A percentile compares a stretch with the other conserved stretches of the same genome.
These are phyloP conservation scores for Oeneis ivallda DNA, from an alignment of 2,888 invertebrate genomes.

Conservation along the genomic window DNA sequence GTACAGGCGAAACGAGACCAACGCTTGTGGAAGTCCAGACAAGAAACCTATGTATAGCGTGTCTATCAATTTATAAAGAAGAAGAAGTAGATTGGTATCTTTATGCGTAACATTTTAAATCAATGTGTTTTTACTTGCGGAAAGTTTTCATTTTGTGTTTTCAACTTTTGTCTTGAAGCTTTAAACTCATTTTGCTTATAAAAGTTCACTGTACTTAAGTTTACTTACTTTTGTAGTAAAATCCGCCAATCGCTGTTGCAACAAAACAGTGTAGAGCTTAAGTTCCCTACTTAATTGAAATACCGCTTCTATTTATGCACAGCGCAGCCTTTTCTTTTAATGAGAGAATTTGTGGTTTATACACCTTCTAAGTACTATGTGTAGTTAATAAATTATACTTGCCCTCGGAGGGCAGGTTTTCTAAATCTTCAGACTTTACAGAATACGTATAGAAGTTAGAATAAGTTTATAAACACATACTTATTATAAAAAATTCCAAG, in stretches of 20 bases:
- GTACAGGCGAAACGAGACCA: too few species aligned
- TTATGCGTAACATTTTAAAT: too few species aligned
- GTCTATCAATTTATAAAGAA: too few species aligned
- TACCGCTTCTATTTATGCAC: constrained; percentile 6
- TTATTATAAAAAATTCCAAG: too few species aligned
- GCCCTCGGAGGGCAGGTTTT: too few species aligned
- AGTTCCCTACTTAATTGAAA: constrained; percentile 15
- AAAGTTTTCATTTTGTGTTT: neutral
- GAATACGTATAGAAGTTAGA: too few species aligned
- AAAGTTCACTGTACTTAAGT: constrained; percentile 2
- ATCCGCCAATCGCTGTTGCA: neutral
- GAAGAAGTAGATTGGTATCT: too few species aligned
- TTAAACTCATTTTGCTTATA: neutral
- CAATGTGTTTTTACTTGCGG: too few species aligned
- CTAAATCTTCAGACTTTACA: too few species aligned
- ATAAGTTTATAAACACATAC: too few species aligned
- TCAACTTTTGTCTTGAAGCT: neutral
- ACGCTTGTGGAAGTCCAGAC: too few species aligned
- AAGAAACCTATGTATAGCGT: too few species aligned
- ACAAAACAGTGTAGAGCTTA: constrained; percentile 3
- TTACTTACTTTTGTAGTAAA: neutral
- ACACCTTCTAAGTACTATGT: neutral
- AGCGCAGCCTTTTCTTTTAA: constrained; percentile 8
- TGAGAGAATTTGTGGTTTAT: constrained; percentile 12
- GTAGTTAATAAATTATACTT: neutral